These are phyloP conservation scores for Acrossocheilus fasciatus DNA, from an alignment of 2,797 vertebrate genomes.

Conservation along the genomic window DNA sequence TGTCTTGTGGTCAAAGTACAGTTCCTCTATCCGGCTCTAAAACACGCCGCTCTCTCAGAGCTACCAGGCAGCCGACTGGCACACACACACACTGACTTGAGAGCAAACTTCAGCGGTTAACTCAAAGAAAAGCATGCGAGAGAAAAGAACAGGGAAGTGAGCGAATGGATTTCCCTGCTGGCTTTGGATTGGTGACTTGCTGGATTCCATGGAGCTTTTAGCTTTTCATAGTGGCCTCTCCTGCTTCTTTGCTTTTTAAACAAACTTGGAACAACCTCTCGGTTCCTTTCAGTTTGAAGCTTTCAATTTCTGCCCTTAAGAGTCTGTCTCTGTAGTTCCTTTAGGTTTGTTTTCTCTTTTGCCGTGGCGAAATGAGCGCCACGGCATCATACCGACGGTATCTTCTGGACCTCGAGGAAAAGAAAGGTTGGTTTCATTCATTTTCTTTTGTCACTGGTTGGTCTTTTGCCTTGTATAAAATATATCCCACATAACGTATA, in stretches of 20 bases:
- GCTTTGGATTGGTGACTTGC: conserved; percentile 67
- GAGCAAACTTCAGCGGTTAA: conserved; percentile 19
- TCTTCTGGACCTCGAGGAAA: conserved; percentile 80
- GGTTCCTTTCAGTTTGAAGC: conserved; percentile 5
- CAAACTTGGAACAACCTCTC: conserved; percentile 17
- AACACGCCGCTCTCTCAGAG: conserved; percentile 64
- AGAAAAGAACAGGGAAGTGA: conserved; percentile 48
- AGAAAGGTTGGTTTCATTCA: conserved; percentile 77
- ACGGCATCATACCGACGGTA: conserved; percentile 78
- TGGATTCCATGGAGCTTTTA: conserved; percentile 56
- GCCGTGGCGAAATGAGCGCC: conserved; percentile 73
- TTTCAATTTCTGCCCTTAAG: conserved; percentile 1
- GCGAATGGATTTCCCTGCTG: conserved; percentile 70
- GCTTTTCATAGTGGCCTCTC: conserved; percentile 49
- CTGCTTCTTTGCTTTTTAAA: conserved; percentile 41
- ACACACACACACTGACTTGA: conserved; percentile 45
- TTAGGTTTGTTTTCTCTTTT: conserved; percentile 21
- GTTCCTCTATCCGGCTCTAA: conserved; percentile 79
- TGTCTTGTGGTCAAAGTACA: conserved; percentile 84
- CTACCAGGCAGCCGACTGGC: conserved; percentile 46
- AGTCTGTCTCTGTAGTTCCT: conserved; percentile 16
- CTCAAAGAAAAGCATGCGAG: conserved; percentile 30
- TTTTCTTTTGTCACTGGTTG: neutral
- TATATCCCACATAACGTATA: neutral
- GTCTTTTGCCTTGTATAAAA: neutral